Base-by-base conservation (phyloP, 2,113 vertebrate genomes). In the Atlantisia rogersi region DNA sequence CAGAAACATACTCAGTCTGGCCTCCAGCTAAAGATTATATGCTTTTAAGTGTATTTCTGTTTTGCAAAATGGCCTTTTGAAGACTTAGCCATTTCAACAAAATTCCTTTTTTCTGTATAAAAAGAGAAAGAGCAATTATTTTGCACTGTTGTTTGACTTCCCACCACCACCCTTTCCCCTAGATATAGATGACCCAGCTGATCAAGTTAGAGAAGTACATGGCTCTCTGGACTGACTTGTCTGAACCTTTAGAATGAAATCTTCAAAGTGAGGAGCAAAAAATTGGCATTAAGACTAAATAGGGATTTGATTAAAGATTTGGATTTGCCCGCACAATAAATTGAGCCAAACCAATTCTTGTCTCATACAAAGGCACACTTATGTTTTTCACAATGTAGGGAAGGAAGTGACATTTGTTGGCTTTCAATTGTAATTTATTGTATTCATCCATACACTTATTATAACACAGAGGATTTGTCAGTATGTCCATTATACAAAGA, bases 1-100 rank as follows among this genome's bases (percentile, higher is more conserved):
- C 97, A 98, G 98, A 98, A 98, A 98, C 98, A 98, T 94, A 97
- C 96, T 93, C 55, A 91, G 94, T 94, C 96, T 97, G 97, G 97
- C 97, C 98, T 97, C 97, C 94, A 98, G 98, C 97, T 89, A 98
- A 93, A 96, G 95, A 95, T 91, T 94, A 96, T 96, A 94, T 80
- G 97, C 98, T 98, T 98, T 98, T 97, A 97, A 98, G 97, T 97
- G 90, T 97, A 97, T 97, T 97, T 97, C 94, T 95, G 95, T 91
- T 97, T 98, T 94, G 93, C 60, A 79, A 97, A 97, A 96, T 95
- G 93, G 95, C 94, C 96, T 98, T 98, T 97, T 96, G 97, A 97
- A 98, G 97, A 96, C 95, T 90, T 92, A 88, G 68, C 74, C 91
- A 81, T 91, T 96, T 94, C 94, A 92, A 92, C 85, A 96, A 95